A percentile compares a stretch with the other conserved stretches of the same genome.
Conservation (phyloP, 2,797 vertebrate species). For the Zonotrichia albicollis region DNA sequence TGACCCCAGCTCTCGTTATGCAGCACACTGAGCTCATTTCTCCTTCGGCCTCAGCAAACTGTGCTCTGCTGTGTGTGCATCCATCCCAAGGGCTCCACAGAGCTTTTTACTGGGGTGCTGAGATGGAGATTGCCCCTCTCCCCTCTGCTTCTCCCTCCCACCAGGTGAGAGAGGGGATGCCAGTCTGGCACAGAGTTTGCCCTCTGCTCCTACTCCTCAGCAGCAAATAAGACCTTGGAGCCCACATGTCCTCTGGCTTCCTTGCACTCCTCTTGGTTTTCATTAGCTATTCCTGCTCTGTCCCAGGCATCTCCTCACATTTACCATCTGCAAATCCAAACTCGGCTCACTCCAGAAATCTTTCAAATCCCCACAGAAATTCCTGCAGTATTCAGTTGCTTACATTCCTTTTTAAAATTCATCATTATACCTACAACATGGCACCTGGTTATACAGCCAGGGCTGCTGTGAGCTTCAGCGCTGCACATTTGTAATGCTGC, state of each 20-base stretch:
- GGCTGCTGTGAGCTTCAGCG: not conserved
- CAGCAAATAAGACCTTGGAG: not conserved
- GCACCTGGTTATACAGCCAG: not conserved
- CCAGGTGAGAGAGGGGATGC: not conserved
- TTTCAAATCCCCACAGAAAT: not conserved
- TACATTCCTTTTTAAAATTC: constrained; percentile 1
- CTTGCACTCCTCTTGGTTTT: not conserved
- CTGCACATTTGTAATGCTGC: not conserved
- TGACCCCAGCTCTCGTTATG: not conserved
- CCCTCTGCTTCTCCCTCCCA: not conserved
- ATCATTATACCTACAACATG: not conserved
- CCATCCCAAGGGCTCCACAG: not conserved
- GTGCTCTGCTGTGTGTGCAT: not conserved
- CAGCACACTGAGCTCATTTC: not conserved
- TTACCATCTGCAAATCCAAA: not conserved
- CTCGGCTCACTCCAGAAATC: not conserved
- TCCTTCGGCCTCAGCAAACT: not conserved
- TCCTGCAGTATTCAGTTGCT: not conserved
- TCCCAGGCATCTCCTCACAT: not conserved
- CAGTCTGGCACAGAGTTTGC: not conserved
- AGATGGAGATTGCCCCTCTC: not conserved
- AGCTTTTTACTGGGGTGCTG: not conserved
- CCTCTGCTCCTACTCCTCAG: not conserved
- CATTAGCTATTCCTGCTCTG: not conserved
- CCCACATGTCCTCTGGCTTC: not conserved